Base-by-base conservation (phyloP, 92 coral and sea anemone genomes). In the Palythoa heliodiscus region DNA sequence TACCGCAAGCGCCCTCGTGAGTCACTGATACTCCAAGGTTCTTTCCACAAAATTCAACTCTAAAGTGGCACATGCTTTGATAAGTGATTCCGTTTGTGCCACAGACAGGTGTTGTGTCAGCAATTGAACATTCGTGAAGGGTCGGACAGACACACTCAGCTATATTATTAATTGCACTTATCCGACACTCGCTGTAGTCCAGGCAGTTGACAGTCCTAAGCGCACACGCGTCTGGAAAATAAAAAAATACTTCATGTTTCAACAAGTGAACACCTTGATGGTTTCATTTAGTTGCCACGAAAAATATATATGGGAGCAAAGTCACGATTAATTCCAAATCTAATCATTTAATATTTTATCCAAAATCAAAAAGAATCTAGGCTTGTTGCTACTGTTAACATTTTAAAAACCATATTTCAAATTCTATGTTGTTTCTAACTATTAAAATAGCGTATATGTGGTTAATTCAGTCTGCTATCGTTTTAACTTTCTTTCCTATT, bases 91-190 rank as follows among this genome's bases (percentile, higher is more conserved):
- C 95, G 82, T 94, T 92, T 55, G 90, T 88, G 38, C 96, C 99
- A 81, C 99, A 96, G 54, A 96, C 97, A 10, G 88, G 91, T 14
- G 87, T 71, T 14, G 48, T 52, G 12, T 82, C 70, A 15, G 10
- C 53, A 11, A 47, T n/a, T 22, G 86, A 87, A 83, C 99, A 96
- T 63, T 93, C 88, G 75, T 83, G 80, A 52, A 82, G 64, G 47
- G 93, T 91, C 1, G 99, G 98, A 64, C 99, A 94, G 17, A 94
- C 89, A 75, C 98, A 94, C 23, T 93, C 87, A 7, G 95, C 90
- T 24, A 76, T 73, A 40, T 84, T 83, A 52, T 89, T 91, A 17
- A 38, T 38, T 0, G 82, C 71, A 35, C 58, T 86, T 58, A 92
- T 68, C 76, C 86, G 71, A 75, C 99, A 96, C 12, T 78, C 87